Evolutionary conservation across 2,797 vertebrate genomes (phyloP), one percentile per base, ranked within the genome.

Genomic region (Cyprinodon diabolis): DNA sequence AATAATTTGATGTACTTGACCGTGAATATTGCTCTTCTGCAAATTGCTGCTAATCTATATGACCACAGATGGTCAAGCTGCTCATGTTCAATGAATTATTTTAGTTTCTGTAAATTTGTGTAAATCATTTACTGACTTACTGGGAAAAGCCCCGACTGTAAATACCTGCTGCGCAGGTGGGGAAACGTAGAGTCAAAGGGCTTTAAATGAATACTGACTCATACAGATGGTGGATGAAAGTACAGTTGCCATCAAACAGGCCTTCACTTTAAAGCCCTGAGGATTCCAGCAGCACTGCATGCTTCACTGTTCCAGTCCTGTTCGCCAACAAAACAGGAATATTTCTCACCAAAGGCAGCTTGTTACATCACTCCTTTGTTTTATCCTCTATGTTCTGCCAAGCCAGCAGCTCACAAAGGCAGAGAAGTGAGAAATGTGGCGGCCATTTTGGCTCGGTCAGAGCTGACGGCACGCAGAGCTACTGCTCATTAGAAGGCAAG

Each of bases 401-500:
- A 84, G 57, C 74, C 79, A 83, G 86, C 84, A 80, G 78, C 81
- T 82, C 82, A 73, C 58, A 58, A 73, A 85, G 87, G 82, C 83
- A 69, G 79, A 67, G 85, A 70, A 66, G 78, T 80, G 84, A 83
- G 85, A 91, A 92, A 90, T 80, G 84, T 73, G 84, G 80, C 89
- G 74, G 89, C 87, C 91, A 91, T 92, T 89, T 93, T 91, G 87
- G 84, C 88, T 91, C 83, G 0, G 74, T 79, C 56, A 69, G 87
- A 87, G 83, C 76, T 30, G 82, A 81, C 78, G 84, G 87, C 91
- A 85, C 68, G 56, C 84, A 77, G 90, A 86, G 91, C 79, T 73
- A 81, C 81, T 85, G 89, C 93, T 94, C 93, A 92, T 94, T 93
- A 93, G 81, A 82, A 81, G 87, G 84, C 83, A 4, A 87, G 85